Evolutionary conservation across 2,797 vertebrate species (phyloP).

Genomic region (Sitta carolinensis): DNA sequence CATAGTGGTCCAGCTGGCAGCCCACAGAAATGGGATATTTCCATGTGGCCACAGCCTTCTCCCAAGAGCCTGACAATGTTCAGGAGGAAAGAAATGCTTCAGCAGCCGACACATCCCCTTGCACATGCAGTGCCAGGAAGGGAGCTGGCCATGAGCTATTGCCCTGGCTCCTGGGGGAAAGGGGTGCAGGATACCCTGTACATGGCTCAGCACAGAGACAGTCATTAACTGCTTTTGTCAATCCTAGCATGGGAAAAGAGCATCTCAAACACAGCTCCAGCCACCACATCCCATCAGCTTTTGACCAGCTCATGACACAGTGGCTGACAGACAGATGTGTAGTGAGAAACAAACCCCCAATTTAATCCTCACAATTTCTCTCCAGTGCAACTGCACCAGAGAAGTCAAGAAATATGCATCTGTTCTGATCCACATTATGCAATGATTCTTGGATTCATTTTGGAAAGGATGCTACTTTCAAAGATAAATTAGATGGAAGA

Average conservation of each 20-base stretch:
- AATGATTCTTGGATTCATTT: neutral
- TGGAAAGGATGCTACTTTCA: neutral
- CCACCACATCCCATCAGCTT: neutral
- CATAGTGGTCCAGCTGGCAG: slow-evolving; percentile 22
- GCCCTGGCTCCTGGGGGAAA: neutral
- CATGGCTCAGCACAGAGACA: neutral
- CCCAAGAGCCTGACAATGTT: neutral
- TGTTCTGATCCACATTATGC: neutral
- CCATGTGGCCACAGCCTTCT: neutral
- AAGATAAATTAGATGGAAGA: neutral
- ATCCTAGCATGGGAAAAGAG: neutral
- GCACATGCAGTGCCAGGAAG: accelerated
- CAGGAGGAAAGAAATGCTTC: neutral
- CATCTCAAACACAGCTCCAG: neutral
- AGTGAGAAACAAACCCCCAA: neutral
- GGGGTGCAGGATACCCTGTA: accelerated
- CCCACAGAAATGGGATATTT: neutral
- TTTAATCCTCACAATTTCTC: neutral
- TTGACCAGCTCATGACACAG: neutral
- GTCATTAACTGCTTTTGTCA: neutral
- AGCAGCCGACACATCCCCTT: neutral
- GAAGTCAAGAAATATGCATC: neutral
- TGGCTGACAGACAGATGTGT: neutral
- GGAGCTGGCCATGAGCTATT: neutral
- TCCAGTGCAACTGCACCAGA: neutral